Base-by-base conservation (phyloP, 53 echinoderm and acorn worm genomes). In the Patiria pectinifera region DNA sequence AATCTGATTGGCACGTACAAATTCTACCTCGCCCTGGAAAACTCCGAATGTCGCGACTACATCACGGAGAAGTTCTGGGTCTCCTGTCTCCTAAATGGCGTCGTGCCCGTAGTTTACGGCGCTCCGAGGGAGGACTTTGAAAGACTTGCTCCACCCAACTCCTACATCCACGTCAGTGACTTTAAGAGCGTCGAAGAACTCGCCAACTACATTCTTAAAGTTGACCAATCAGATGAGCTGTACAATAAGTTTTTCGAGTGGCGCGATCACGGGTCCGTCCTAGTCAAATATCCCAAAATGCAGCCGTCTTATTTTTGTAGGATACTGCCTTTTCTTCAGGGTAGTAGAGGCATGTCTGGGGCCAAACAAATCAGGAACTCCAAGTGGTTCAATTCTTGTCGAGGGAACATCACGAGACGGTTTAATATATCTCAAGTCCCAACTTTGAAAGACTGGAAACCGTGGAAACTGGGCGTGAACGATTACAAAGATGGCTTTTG, bases 51-150 rank as follows among this genome's bases (percentile, higher is more conserved):
- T 71, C 91, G 91, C 25, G 94, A 95, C 18, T 97, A 97, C 63
- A 79, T 97, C 44, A 97, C 97, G 15, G 97, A 97, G 77, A 97
- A 97, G 53, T 91, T 97, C 48, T 97, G 97, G 97, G 89, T 35
- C 16, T 89, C 90, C 26, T 91, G 88, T 15, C 85, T 97, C 2
- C 48, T 71, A 47, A 97, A 97, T 62, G 93, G 92, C 25, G 95
- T 97, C 76, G 93, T 97, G 44, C 97, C 97, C 19, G 82, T 97
- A 13, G 97, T 97, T 24, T 97, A 97, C 83, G 97, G 97, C 10
- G 83, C 97, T 3, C 85, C 89, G 0, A 95, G 94, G 86, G 85
- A 82, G 0, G 95, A 95, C 86, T 94, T 89, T 80, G 66, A 91
- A 26, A 91, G 91, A 70, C 84, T 91, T 16, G 97, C 97, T 8